These are phyloP conservation scores for Eleginops maclovinus DNA, from an alignment of 2,113 vertebrate species.

Conservation along the genomic window DNA sequence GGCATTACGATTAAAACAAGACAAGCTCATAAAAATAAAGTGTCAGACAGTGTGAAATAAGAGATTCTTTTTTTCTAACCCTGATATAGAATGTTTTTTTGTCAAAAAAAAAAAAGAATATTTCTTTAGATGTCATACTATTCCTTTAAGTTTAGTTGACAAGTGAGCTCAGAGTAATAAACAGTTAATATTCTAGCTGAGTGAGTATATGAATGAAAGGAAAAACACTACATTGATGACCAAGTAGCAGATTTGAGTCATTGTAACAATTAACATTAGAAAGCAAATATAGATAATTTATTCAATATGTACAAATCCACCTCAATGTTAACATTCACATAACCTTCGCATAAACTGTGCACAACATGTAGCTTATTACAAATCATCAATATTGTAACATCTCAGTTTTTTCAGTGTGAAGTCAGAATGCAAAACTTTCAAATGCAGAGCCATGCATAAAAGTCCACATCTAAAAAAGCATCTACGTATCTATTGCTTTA, in stretches of 20 bases:
- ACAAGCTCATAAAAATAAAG: not conserved
- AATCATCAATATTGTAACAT: slow-evolving; percentile 19
- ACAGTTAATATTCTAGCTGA: not conserved
- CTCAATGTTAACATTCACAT: slow-evolving; percentile 16
- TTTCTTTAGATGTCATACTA: not conserved
- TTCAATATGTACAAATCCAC: slow-evolving; percentile 43
- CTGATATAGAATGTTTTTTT: too few relatives aligned
- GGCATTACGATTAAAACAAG: not conserved
- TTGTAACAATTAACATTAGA: not conserved
- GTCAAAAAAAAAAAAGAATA: not conserved
- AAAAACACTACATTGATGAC: slow-evolving; percentile 16
- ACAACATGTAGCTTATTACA: slow-evolving; percentile 56
- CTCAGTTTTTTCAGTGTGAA: slow-evolving; percentile 22
- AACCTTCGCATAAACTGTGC: not conserved
- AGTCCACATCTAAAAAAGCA: not conserved
- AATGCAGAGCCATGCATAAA: not conserved
- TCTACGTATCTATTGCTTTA: slow-evolving; percentile 30
- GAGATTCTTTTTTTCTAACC: not conserved
- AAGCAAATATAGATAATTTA: not conserved
- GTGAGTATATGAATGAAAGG: slow-evolving; percentile 20
- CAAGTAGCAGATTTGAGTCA: slow-evolving; percentile 13
- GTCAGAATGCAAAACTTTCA: slow-evolving; percentile 12
- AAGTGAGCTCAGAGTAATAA: too few relatives aligned
- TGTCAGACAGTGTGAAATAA: not conserved
- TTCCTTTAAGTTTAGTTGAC: not conserved